Percentiles rank a stretch among this genome's conserved stretches.
Conservation (phyloP, 2,113 vertebrate species). For the Hemiscyllium ocellatum region DNA sequence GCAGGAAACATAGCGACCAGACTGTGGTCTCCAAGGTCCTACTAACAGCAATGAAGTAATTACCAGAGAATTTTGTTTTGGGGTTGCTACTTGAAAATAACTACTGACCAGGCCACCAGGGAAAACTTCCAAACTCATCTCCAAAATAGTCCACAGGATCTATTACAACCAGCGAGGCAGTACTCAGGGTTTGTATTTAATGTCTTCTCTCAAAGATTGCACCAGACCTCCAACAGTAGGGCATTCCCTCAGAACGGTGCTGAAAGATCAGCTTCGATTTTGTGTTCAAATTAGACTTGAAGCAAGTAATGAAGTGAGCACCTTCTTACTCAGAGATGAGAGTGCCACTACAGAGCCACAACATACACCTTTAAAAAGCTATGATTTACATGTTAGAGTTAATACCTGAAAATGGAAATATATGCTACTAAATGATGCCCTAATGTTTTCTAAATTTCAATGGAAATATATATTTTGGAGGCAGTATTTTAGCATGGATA, state of each 20-base stretch:
- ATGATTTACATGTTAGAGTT: background rate
- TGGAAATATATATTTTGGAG: background rate
- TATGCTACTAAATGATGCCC: background rate
- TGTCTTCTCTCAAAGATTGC: background rate
- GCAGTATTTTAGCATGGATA: too few relatives aligned
- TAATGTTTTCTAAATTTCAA: background rate
- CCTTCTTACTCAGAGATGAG: background rate
- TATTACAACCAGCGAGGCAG: background rate
- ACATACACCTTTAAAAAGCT: too few relatives aligned
- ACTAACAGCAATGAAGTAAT: background rate
- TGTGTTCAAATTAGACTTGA: background rate
- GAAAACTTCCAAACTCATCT: background rate
- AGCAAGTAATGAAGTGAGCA: too few relatives aligned
- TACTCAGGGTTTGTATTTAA: background rate
- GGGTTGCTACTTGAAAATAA: background rate
- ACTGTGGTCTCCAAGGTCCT: background rate
- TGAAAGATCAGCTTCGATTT: background rate
- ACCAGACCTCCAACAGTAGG: background rate
- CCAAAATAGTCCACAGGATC: background rate
- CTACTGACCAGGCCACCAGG: background rate
- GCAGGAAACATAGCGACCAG: background rate
- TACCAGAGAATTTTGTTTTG: background rate
- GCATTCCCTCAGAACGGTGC: background rate
- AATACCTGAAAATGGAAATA: background rate
- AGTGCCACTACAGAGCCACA: background rate